Evolutionary conservation across 1,140 invertebrate genomes (phyloP), one percentile per base, ranked within the genome.

Genomic region (Plodia interpunctella): DNA sequence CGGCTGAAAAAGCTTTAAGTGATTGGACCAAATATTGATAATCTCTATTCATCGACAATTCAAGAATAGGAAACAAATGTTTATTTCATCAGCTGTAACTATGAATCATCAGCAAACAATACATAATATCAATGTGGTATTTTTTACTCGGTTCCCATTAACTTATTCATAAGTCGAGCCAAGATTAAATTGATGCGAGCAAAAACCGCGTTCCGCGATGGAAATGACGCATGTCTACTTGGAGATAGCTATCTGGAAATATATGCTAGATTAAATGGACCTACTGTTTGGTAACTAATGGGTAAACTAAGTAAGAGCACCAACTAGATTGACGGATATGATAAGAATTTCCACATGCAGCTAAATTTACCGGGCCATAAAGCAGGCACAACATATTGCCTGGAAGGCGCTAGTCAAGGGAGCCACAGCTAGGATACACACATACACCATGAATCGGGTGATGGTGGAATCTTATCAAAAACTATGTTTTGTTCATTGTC

Each of bases 21-120:
- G 38, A 44, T 44, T 44, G 38, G 38, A 44, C 38, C 15, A 44
- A 44, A 44, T 17, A 10, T 15, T 44, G 15, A 15, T 44, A 17
- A 44, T 15, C 10, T 6, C 11, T 9, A 2, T n/a, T 4, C 38
- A 3, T 25, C 21, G 21, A 44, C n/a, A 44, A 15, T 4, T n/a
- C 38, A n/a, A 44, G 38, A 44, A 44, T 44, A 44, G 38, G n/a
- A 44, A 44, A 44, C 38, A 10, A 44, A 44, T 44, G 38, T n/a
- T 44, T 44, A 15, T 44, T 44, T 44, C 38, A 44, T 15, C 32
- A 35, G 32, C 10, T 35, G 32, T n/a, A 11, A 2, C 38, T 44
- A n/a, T 44, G 15, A 44, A 44, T 44, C 38, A 44, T 44, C 38
- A 15, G 38, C 38, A 44, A 44, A 44, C 38, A 44, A 44, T 32